Percentiles rank a stretch among this genome's conserved stretches.
These are phyloP conservation scores for Pherbina coryleti DNA, from an alignment of 2,888 invertebrate species.

Conservation along the genomic window DNA sequence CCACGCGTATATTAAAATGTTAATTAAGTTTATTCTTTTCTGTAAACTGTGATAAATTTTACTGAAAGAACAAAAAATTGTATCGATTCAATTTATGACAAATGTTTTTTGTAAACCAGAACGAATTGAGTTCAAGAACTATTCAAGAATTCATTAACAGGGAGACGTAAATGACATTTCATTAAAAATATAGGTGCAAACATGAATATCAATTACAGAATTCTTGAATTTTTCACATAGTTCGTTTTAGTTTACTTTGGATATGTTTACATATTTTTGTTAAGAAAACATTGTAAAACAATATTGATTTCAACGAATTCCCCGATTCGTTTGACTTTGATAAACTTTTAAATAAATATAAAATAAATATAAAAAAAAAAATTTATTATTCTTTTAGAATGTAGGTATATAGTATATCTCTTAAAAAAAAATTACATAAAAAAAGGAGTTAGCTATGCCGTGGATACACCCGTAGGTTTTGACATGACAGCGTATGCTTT, in stretches of 20 bases:
- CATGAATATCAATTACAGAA: slow-evolving; percentile 37
- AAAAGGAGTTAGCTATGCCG: too few relatives aligned
- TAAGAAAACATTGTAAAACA: slow-evolving; percentile 28
- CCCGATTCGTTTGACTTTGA: slow-evolving; percentile 43
- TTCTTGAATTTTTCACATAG: slow-evolving; percentile 30
- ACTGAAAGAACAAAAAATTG: slow-evolving; percentile 49
- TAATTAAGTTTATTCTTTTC: slow-evolving; percentile 49
- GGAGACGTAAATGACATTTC: slow-evolving; percentile 20
- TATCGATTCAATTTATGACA: neutral
- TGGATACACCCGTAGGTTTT: too few relatives aligned
- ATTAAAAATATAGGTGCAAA: slow-evolving; percentile 48
- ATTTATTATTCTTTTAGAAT: neutral
- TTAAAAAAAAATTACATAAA: too few relatives aligned
- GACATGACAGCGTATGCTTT: too few relatives aligned
- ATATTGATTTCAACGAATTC: slow-evolving; percentile 43
- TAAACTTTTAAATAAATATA: slow-evolving; percentile 40
- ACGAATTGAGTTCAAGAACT: neutral
- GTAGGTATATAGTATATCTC: too few relatives aligned
- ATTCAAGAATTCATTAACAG: neutral
- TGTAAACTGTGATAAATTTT: slow-evolving; percentile 61
- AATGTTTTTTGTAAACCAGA: neutral
- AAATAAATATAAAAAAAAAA: slow-evolving; percentile 11
- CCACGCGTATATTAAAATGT: slow-evolving; percentile 15
- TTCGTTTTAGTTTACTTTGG: neutral
- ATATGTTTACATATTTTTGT: neutral